Conservation (phyloP, 1,140 invertebrate genomes). For the Laupala kohalensis region DNA sequence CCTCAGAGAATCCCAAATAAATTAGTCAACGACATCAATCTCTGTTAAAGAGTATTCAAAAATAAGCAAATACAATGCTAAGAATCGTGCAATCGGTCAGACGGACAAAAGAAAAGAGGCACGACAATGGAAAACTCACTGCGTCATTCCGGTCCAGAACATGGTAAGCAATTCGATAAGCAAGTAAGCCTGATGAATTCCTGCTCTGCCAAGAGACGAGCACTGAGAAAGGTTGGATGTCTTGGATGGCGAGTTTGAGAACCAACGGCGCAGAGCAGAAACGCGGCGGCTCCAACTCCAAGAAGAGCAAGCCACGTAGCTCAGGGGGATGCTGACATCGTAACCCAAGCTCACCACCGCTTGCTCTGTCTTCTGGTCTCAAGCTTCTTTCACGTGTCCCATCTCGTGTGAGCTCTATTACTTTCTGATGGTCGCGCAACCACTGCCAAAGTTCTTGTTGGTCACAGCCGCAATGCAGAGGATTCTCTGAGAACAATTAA, state of each 20-base stretch:
- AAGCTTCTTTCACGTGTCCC: no score
- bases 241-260: conserved; percentile 67
- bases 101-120: no score
- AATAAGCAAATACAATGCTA: no score
- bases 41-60: no score
- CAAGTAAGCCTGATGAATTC: conserved; percentile 71
- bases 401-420: conserved; percentile 26
- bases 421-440: conserved; percentile 69
- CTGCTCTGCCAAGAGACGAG: conserved; percentile 78
- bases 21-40: no score
- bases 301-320: conserved; percentile 56
- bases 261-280: conserved; percentile 66
- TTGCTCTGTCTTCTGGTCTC: no score
- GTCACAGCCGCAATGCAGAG: conserved; percentile 66
- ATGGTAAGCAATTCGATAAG: conserved; percentile 76
- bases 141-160: conserved; percentile 49
- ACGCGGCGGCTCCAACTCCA: conserved; percentile 59
- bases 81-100: no score
- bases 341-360: conserved; percentile 23
- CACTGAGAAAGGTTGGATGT: conserved; percentile 77
- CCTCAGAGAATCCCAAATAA: no score
- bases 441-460: conserved; percentile 76
- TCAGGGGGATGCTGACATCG: conserved; percentile 66
- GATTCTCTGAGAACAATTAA: conserved; percentile 60
- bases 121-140: no score